phyloP scores from a whole-genome alignment of 2,888 invertebrate species.

The Nycteola revayana region DNA sequence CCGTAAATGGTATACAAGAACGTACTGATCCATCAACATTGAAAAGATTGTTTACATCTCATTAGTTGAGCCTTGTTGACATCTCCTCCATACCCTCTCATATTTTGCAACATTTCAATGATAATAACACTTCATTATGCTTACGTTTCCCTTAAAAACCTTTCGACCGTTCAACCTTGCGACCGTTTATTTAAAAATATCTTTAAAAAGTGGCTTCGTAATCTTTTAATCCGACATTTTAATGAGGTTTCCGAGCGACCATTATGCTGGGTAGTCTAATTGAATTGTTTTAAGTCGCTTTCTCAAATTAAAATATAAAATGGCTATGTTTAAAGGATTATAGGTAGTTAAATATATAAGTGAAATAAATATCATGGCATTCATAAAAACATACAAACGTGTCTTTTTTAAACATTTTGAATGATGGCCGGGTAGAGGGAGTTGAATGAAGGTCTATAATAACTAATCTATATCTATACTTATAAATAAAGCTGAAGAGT shows the following conservation, averaged over 20 bases:
- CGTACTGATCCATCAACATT: no score
- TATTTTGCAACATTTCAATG: constrained; percentile 17
- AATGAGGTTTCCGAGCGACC: constrained; percentile 9
- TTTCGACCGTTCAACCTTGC: constrained; percentile 18
- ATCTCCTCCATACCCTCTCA: constrained; percentile 16
- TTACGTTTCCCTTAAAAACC: constrained; percentile 16
- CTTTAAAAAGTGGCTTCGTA: constrained; percentile 10
- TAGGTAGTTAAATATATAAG: no score
- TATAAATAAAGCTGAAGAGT: no score
- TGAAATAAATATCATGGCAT: no score
- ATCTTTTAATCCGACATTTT: constrained; percentile 18
- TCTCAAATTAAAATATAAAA: no score
- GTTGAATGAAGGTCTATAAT: no score
- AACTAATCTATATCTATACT: no score
- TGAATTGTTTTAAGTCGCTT: constrained; percentile 5
- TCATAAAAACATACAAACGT: no score
- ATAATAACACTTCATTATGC: constrained; percentile 26
- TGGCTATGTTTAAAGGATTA: no score
- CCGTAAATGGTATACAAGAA: no score
- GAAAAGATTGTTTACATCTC: constrained; percentile 31
- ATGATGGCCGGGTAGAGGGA: no score
- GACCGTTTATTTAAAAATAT: constrained; percentile 18
- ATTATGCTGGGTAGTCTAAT: constrained; percentile 6
- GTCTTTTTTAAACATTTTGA: no score
- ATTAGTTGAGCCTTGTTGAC: constrained; percentile 28